These are phyloP conservation scores for Urocitellus parryii DNA, from an alignment of 2,113 vertebrate species.

Conservation along the genomic window DNA sequence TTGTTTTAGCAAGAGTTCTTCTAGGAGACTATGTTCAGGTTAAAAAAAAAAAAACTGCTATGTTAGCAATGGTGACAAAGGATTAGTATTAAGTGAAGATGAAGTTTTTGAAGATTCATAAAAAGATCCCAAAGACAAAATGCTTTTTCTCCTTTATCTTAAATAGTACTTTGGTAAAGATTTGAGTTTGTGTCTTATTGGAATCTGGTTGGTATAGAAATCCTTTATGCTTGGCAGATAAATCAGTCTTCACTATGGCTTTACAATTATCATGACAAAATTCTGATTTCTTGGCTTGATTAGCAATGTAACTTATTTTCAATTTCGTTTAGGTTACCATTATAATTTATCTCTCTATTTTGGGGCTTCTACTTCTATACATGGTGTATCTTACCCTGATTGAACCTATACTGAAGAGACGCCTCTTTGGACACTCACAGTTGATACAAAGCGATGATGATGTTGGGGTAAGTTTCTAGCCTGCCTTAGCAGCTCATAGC, in stretches of 20 bases:
- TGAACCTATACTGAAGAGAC: constrained; percentile 97
- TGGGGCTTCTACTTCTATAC: constrained; percentile 97
- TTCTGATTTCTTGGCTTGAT: constrained; percentile 40
- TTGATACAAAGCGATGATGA: constrained; percentile 98
- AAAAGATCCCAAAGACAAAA: constrained; percentile 1
- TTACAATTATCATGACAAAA: not conserved
- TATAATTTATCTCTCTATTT: constrained; percentile 97
- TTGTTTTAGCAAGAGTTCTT: not conserved
- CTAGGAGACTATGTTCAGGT: not conserved
- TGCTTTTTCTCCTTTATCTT: constrained; percentile 14
- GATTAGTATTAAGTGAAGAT: constrained; percentile 27
- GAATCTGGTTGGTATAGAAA: constrained; percentile 36
- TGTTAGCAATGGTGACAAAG: not conserved
- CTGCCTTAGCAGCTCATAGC: not conserved
- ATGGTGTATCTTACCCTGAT: constrained; percentile 98
- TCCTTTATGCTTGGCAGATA: not conserved
- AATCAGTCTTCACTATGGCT: not conserved
- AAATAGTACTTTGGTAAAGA: constrained; percentile 18
- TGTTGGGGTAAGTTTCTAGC: constrained; percentile 91
- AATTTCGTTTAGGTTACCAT: constrained; percentile 92
- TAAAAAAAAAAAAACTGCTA: constrained; percentile 23
- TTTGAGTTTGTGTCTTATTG: constrained; percentile 51
- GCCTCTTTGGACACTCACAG: constrained; percentile 97
- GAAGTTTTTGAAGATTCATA: not conserved
- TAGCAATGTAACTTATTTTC: constrained; percentile 64